phyloP scores from a whole-genome alignment of 2,113 vertebrate genomes.

The Illadopsis cleaveri region DNA sequence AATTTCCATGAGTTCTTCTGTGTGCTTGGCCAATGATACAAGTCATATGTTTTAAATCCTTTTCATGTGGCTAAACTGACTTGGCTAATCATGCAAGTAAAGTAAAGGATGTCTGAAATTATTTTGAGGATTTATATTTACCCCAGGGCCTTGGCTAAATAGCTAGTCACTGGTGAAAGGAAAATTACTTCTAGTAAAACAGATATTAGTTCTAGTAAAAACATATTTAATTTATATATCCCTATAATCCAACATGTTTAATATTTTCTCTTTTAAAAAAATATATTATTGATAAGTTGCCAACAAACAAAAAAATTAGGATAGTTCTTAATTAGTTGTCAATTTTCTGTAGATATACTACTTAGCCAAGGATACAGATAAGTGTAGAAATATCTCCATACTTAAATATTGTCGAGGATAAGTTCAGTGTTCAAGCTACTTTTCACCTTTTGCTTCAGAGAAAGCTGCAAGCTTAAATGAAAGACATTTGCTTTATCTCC shows the following conservation, averaged over 20 bases:
- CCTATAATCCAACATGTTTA: background rate
- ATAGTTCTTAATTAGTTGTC: background rate
- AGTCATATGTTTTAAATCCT: background rate
- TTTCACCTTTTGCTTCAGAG: background rate
- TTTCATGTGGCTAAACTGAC: background rate
- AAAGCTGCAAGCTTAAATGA: constrained; percentile 7
- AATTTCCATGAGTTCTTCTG: background rate
- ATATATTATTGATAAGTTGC: background rate
- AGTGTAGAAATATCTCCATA: background rate
- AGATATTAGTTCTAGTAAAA: background rate
- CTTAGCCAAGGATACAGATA: background rate
- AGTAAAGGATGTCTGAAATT: background rate
- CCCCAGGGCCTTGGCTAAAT: background rate
- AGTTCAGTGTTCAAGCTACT: background rate
- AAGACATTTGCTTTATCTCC: constrained; percentile 36
- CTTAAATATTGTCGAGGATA: background rate
- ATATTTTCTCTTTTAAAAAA: background rate
- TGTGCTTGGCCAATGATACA: background rate
- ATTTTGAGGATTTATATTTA: background rate
- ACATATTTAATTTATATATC: background rate
- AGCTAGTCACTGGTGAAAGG: background rate
- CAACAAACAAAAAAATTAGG: background rate
- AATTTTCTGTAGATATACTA: background rate
- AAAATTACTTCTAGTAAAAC: background rate
- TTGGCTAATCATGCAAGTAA: background rate